Percentiles rank a stretch among this genome's conserved stretches.
phyloP scores from a whole-genome alignment of 2,888 invertebrate genomes.

The Cheilosia vulpina region DNA sequence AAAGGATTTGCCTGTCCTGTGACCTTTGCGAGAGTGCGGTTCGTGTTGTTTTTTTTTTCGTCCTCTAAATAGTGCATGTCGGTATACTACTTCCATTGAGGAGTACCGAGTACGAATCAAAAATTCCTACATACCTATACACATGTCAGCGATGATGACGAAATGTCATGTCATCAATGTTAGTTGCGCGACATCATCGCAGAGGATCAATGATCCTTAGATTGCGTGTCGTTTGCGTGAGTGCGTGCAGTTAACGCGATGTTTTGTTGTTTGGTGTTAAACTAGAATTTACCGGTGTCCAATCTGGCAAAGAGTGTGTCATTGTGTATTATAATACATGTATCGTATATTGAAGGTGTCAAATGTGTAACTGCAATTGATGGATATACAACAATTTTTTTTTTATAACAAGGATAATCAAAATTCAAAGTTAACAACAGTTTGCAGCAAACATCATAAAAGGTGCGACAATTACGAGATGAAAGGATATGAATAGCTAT shows the following conservation, averaged over 20 bases:
- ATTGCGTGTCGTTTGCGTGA: conserved; percentile 72
- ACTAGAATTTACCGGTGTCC: conserved; percentile 65
- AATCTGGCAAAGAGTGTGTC: conserved; percentile 25
- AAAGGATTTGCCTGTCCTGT: conserved; percentile 48
- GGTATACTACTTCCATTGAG: conserved; percentile 9
- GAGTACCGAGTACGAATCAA: conserved; percentile 4
- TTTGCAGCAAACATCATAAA: background rate
- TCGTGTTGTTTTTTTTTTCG: conserved; percentile 32
- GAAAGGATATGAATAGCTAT: background rate
- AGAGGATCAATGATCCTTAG: conserved; percentile 74
- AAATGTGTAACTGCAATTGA: conserved; percentile 43
- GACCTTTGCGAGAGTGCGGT: conserved; percentile 46
- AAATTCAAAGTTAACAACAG: background rate
- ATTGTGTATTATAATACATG: background rate
- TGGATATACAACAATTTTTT: conserved; percentile 38
- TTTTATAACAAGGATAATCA: conserved; percentile 16
- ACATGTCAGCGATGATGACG: conserved; percentile 35
- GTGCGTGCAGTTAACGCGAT: conserved; percentile 68
- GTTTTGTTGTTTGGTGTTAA: conserved; percentile 56
- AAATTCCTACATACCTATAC: conserved; percentile 6
- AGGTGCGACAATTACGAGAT: conserved; percentile 28
- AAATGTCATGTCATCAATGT: conserved; percentile 53
- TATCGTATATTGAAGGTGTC: conserved; percentile 25
- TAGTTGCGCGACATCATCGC: conserved; percentile 62
- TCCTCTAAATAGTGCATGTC: conserved; percentile 39